Evolutionary conservation across 2,113 vertebrate genomes (phyloP), one percentile per base, ranked within the genome.

Genomic region (Pelobates fuscus): DNA sequence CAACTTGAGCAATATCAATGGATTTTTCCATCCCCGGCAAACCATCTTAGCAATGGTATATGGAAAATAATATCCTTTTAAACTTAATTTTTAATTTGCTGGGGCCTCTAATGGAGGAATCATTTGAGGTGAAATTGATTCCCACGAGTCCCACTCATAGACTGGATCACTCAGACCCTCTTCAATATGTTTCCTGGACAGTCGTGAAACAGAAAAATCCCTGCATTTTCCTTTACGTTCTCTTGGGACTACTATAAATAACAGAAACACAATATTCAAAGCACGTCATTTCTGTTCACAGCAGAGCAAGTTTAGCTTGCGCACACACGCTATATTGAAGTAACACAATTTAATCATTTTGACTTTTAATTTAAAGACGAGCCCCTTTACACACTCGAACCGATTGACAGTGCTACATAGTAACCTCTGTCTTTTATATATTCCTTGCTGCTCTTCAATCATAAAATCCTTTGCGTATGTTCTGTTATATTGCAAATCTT

Each of bases 11-110:
- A 25, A 62, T 58, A 62, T 18, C 25, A 46, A 71, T 71, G 25
- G 58, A 71, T 61, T 71, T 69, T 71, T 71, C 69, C 69, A 62
- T 62, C 20, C n/a, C 27, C 46, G 44, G 15, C 15, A 14, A 49
- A 49, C 18, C 8, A 11, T 64, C 62, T 49, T 46, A 24, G 59
- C 41, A 52, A 2, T 30, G 8, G 25, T 30, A 5, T 49, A 71
- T 71, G 41, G 69, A 71, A 71, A 69, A 46, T 17, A 30, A 21
- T 61, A 44, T 29, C n/a, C 18, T 32, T 29, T 61, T 10, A 30
- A 59, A 43, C 26, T 46, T 71, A 71, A 61, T 61, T 49, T 62
- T 71, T 71, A 60, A 71, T 61, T 61, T 3, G 12, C 55, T 44
- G 25, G 54, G 4, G 8, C 18, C 24, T 70, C 14, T 70, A 59